These are phyloP conservation scores for Microtus richardsoni DNA, from an alignment of 2,113 vertebrate genomes.

Conservation along the genomic window DNA sequence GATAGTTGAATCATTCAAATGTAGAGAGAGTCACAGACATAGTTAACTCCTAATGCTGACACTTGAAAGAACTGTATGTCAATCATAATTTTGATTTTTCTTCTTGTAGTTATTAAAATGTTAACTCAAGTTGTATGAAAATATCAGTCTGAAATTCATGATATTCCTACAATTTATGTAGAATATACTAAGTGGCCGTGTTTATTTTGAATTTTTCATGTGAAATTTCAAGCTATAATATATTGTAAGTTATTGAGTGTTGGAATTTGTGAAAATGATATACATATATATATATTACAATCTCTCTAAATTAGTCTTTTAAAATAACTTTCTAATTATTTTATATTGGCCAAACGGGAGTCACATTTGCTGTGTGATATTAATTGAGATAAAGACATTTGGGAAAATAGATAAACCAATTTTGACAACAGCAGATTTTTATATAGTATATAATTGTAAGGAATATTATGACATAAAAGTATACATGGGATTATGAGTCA, in stretches of 20 bases:
- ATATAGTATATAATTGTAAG: neutral
- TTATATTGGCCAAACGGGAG: neutral
- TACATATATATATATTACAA: neutral
- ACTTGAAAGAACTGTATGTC: constrained; percentile 18
- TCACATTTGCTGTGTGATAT: neutral
- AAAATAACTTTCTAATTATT: neutral
- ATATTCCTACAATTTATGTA: neutral
- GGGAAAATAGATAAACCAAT: neutral
- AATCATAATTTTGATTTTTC: constrained; percentile 13
- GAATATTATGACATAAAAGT: neutral
- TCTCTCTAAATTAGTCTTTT: neutral
- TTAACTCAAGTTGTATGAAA: neutral
- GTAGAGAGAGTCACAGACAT: neutral
- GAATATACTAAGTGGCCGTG: neutral
- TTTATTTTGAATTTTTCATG: constrained; percentile 22
- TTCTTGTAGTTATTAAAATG: neutral
- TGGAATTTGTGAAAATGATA: neutral
- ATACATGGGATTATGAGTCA: neutral
- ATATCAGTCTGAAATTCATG: neutral
- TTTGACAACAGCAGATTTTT: neutral
- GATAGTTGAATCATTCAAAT: constrained; percentile 40
- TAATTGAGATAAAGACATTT: neutral
- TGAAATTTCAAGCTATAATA: neutral
- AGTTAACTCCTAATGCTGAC: neutral
- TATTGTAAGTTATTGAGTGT: neutral